phyloP scores from a whole-genome alignment of 2,797 vertebrate genomes.

The Loriculus beryllinus region DNA sequence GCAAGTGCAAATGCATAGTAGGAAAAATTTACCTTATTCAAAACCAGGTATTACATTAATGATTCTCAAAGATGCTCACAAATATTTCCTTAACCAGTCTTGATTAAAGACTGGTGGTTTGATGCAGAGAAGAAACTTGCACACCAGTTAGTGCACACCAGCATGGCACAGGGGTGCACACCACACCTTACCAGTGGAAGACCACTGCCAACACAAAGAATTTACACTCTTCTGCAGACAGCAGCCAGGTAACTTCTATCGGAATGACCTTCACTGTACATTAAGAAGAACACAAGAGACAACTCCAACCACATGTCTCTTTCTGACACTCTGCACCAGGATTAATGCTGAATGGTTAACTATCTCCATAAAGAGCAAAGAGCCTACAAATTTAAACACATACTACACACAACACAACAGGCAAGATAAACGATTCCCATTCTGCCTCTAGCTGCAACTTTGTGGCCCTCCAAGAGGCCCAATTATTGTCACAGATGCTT shows the following conservation, averaged over 20 bases:
- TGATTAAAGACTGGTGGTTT: neutral
- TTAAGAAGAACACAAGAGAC: neutral
- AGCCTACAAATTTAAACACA: neutral
- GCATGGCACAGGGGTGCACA: neutral
- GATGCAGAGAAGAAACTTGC: neutral
- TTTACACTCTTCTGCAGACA: neutral
- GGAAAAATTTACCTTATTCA: slow-evolving; percentile 6
- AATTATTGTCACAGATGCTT: neutral
- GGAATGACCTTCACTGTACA: neutral
- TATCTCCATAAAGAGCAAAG: neutral
- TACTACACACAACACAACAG: neutral
- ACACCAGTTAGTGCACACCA: neutral
- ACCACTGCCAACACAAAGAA: neutral
- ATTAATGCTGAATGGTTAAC: neutral
- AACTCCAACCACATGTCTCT: neutral
- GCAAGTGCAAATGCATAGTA: slow-evolving; percentile 10
- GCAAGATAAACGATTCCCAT: neutral
- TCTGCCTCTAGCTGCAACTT: neutral
- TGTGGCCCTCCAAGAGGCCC: neutral
- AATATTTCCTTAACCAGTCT: neutral
- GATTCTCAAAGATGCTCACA: neutral
- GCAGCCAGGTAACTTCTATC: neutral
- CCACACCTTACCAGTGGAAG: neutral
- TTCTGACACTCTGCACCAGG: neutral
- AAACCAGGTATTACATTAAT: neutral